Conservation (phyloP, 2,888 invertebrate species). For the Mylabris sibirica region DNA sequence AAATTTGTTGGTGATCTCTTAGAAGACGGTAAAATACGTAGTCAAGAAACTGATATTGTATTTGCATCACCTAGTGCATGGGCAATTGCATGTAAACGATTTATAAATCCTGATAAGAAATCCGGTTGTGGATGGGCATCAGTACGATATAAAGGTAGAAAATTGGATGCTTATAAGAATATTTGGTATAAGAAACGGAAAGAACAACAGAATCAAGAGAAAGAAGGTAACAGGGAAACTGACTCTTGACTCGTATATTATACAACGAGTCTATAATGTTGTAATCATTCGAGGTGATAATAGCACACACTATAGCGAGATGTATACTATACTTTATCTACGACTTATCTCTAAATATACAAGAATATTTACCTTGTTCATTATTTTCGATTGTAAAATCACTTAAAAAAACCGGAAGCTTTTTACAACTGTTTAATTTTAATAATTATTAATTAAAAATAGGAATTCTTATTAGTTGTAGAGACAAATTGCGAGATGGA, state of each 20-base stretch:
- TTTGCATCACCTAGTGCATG: constrained; percentile 92
- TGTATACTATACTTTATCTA: too few relatives aligned
- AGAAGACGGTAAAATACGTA: constrained; percentile 86
- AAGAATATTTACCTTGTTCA: too few relatives aligned
- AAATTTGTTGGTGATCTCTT: constrained; percentile 88
- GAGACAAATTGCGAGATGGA: constrained; percentile 41
- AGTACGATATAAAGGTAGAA: constrained; percentile 86
- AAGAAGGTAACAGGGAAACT: constrained; percentile 45
- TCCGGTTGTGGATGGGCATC: constrained; percentile 95
- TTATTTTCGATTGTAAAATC: too few relatives aligned
- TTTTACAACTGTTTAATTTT: too few relatives aligned
- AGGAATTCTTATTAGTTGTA: constrained; percentile 33
- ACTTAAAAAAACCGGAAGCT: too few relatives aligned
- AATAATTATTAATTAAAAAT: too few relatives aligned
- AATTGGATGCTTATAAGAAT: constrained; percentile 88
- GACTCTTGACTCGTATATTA: too few relatives aligned
- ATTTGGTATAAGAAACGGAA: constrained; percentile 77
- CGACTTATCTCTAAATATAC: too few relatives aligned
- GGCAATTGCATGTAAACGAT: constrained; percentile 91
- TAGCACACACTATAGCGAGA: too few relatives aligned
- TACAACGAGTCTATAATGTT: too few relatives aligned
- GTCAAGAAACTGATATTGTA: constrained; percentile 85
- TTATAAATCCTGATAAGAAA: constrained; percentile 90
- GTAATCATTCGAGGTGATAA: too few relatives aligned
- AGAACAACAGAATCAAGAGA: constrained; percentile 55